A percentile compares a stretch with the other conserved stretches of the same genome.
Evolutionary conservation across 2,797 vertebrate species (phyloP).

Genomic region (Cossypha niveicapilla): DNA sequence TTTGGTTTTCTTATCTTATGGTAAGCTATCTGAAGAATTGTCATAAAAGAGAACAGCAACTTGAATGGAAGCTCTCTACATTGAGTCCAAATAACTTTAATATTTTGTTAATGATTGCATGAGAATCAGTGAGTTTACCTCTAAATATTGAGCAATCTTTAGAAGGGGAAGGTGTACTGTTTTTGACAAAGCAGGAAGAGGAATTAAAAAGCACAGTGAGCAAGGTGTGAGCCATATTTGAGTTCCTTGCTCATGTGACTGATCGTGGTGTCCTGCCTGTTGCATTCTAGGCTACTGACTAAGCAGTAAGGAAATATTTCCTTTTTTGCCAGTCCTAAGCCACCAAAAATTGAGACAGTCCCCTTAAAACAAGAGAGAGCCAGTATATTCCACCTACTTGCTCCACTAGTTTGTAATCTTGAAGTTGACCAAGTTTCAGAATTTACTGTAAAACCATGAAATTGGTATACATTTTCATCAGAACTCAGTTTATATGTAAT

Average conservation of each 20-base stretch:
- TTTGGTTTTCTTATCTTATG: background rate
- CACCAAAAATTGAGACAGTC: background rate
- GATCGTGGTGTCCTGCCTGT: background rate
- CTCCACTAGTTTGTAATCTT: background rate
- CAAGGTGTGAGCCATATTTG: background rate
- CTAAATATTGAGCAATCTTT: background rate
- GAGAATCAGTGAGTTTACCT: background rate
- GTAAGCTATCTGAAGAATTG: background rate
- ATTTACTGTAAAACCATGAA: background rate
- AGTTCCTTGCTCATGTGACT: background rate
- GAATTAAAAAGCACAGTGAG: background rate
- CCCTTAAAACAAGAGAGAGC: background rate
- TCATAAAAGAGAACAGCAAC: background rate
- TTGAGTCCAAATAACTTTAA: background rate
- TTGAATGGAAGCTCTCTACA: background rate
- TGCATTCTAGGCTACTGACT: background rate
- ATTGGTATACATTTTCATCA: background rate
- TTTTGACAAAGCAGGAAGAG: background rate
- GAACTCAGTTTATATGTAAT: background rate
- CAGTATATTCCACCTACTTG: background rate
- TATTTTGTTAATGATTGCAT: background rate
- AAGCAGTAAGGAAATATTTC: background rate
- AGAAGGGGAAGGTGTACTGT: fast-evolving
- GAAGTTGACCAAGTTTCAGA: background rate
- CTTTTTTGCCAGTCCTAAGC: background rate